Base-by-base conservation (phyloP, 2,888 invertebrate species). In the Gymnosoma rotundatum region DNA sequence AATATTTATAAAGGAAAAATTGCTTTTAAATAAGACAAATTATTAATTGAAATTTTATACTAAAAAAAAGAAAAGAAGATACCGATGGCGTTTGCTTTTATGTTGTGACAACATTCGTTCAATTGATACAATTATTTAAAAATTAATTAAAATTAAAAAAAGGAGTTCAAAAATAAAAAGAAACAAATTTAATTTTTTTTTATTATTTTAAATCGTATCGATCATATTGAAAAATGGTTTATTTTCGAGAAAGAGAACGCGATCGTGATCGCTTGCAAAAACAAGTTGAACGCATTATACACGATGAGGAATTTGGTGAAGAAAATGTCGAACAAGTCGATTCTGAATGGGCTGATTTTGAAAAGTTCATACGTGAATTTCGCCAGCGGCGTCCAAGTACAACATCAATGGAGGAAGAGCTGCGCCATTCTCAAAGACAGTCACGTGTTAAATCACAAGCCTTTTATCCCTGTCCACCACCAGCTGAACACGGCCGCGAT, bases 291-390 rank as follows among this genome's bases (percentile, higher is more conserved):
- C 88, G 90, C 32, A 89, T 91, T 61, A 90, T 91, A 83, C 91
- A 91, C 86, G 92, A 92, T 87, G 92, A 91, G 87, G 92, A 92
- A 83, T 91, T 92, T 88, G 92, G 92, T 72, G 92, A 92, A 87
- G 92, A 92, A 86, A 92, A 92, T 87, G 92, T 91, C 64, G 92
- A 92, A 82, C 83, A 90, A 87, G 90, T 92, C 74, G 92, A 92
- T 86, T 91, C 92, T 50, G 92, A 92, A 86, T 92, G 92, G 92
- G 92, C 91, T 5, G 92, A 92, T 86, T 92, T 92, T 83, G 92
- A 92, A 87, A 91, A 90, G 85, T 91, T 91, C 84, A 89, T 90
- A 87, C 91, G 91, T 60, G 89, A 91, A 74, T 89, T 92, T 78
- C 91, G 92, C 14, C 91, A 92, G 81, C 89, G 92, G 36, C 91